phyloP scores from a whole-genome alignment of 2,797 vertebrate genomes.

The Gallinago solitaria region DNA sequence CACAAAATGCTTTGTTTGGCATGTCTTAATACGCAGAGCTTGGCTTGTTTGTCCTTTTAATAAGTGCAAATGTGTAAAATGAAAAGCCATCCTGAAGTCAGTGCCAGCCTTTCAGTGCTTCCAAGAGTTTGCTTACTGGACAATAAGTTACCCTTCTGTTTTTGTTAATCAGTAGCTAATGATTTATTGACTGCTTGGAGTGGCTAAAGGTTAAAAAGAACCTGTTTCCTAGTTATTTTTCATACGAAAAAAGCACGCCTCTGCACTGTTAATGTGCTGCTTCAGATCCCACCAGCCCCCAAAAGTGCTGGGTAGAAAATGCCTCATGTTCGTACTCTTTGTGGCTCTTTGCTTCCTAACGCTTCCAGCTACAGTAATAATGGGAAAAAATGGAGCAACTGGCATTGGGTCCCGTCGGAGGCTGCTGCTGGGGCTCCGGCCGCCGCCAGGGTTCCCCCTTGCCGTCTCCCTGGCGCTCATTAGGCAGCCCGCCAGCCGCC shows the following conservation, averaged over 20 bases:
- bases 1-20: not conserved
- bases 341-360: not conserved
- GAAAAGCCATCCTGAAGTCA: slow-evolving; percentile 43
- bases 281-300: not conserved
- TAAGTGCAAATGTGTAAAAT: slow-evolving; percentile 22
- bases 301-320: not conserved
- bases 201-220: slow-evolving; percentile 69
- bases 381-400: not conserved
- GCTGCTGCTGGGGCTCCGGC: not conserved
- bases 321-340: not conserved
- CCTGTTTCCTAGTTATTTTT: slow-evolving; percentile 61
- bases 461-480: not conserved
- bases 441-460: not conserved
- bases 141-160: slow-evolving; percentile 49
- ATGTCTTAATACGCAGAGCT: slow-evolving; percentile 9
- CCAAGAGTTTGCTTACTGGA: slow-evolving; percentile 39
- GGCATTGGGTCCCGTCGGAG: not conserved
- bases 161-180: slow-evolving; percentile 68
- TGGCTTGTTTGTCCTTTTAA: not conserved
- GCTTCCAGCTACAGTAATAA: not conserved
- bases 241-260: not conserved
- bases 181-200: slow-evolving; percentile 52
- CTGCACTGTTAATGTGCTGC: not conserved
- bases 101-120: slow-evolving; percentile 45
- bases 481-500: not conserved